Evolutionary conservation across 1,140 invertebrate genomes (phyloP), one percentile per base, ranked within the genome.

Genomic region (Drosophila orosa): DNA sequence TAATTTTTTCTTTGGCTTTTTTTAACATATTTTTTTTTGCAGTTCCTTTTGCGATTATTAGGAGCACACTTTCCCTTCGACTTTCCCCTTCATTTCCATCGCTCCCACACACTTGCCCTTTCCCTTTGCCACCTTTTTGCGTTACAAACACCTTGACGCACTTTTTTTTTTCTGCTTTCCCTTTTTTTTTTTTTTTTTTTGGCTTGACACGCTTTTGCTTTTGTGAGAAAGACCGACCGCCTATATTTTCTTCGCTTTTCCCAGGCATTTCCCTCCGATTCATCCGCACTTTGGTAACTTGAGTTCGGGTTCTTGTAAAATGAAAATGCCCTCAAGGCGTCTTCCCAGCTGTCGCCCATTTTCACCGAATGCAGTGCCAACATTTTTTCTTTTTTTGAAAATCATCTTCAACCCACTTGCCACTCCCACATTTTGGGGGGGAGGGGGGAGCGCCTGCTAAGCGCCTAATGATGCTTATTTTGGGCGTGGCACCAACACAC

Each of bases 401-500:
- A 86, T 86, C 82, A 86, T 86, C 78, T 87, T 81, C 50, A 56
- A 60, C 33, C 33, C 44, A 47, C n/a, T n/a, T 19, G 35, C 45
- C 19, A 44, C 63, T 47, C 56, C 56, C 25, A 52, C 13, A 13
- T 24, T 56, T 65, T 74, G n/a, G 9, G 13, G 31, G 29, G 48
- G 35, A 13, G 12, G 31, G 58, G 29, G 52, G 63, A 10, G 57
- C 67, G 71, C 75, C 83, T 89, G 79, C 80, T 63, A 83, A 89
- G 63, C 80, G 76, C 76, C 57, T 89, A 87, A 87, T 89, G 84
- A 84, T 79, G 84, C 83, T 87, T 89, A 89, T 87, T 87, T 63
- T 56, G 52, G 73, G 62, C 62, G 57, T 61, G 52, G 74, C 58
- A 45, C 29, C 59, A 24, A 31, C 55, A 54, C 40, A 44, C 42